phyloP scores from a whole-genome alignment of 2,888 invertebrate species.

The Tuberolachnus salignus region DNA sequence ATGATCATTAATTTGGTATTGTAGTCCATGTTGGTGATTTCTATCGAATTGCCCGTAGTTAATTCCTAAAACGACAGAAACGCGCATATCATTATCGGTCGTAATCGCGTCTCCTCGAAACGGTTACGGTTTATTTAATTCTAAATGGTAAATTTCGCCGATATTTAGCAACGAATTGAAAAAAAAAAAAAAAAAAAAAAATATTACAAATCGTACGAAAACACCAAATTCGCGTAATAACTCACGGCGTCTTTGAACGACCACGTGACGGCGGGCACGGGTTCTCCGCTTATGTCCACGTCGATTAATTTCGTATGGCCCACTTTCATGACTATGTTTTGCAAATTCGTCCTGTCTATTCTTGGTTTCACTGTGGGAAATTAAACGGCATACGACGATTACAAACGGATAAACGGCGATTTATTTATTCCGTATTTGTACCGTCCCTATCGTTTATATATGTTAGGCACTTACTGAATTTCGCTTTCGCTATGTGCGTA shows the following conservation, averaged over 20 bases:
- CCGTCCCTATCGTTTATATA: too few relatives aligned
- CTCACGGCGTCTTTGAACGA: constrained; percentile 71
- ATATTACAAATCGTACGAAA: too few relatives aligned
- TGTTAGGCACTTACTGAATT: constrained; percentile 73
- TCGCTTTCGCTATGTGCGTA: constrained; percentile 86
- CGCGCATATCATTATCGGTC: not conserved
- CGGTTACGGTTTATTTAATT: too few relatives aligned
- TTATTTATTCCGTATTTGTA: too few relatives aligned
- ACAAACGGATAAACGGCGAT: too few relatives aligned
- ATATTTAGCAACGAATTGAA: too few relatives aligned
- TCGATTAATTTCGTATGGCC: constrained; percentile 87
- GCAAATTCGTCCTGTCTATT: constrained; percentile 89
- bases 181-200: too few relatives aligned
- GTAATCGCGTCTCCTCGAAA: not conserved
- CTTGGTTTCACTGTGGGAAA: constrained; percentile 81
- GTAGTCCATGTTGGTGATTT: constrained; percentile 84
- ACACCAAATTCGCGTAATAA: not conserved
- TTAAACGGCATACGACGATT: too few relatives aligned
- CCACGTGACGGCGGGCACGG: constrained; percentile 92
- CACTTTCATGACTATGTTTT: constrained; percentile 82
- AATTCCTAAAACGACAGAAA: constrained; percentile 61
- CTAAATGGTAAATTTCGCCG: too few relatives aligned
- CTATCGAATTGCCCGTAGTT: constrained; percentile 64
- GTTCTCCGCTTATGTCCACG: constrained; percentile 90
- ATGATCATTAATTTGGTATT: constrained; percentile 88